Percentiles rank a stretch among this genome's conserved stretches.
phyloP scores from a whole-genome alignment of 2,888 invertebrate species.

The Cheilosia grossa region DNA sequence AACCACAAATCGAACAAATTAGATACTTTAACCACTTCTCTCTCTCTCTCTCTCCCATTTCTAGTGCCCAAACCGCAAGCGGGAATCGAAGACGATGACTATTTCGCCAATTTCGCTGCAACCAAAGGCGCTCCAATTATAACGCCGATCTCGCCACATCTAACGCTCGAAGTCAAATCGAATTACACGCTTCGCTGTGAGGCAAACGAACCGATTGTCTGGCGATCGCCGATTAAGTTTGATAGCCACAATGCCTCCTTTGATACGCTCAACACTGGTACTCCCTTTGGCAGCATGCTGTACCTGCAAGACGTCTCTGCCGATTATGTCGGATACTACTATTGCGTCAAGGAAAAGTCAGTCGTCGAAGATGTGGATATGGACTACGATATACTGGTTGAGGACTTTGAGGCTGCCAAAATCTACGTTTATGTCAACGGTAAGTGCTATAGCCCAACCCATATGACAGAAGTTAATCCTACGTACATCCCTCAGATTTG shows the following conservation, averaged over 20 bases:
- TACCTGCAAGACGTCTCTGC: slow-evolving; percentile 83
- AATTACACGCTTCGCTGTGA: slow-evolving; percentile 83
- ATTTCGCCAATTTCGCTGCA: slow-evolving; percentile 78
- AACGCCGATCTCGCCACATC: slow-evolving; percentile 80
- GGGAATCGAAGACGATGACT: slow-evolving; percentile 76
- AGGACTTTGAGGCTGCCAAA: slow-evolving; percentile 81
- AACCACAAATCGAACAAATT: slow-evolving; percentile 50
- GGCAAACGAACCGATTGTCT: slow-evolving; percentile 82
- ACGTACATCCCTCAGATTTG: slow-evolving; percentile 82
- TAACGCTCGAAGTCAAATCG: slow-evolving; percentile 79
- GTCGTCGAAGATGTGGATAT: slow-evolving; percentile 79
- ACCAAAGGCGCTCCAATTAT: slow-evolving; percentile 81
- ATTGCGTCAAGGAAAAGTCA: slow-evolving; percentile 84
- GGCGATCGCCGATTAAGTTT: slow-evolving; percentile 78
- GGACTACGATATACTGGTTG: slow-evolving; percentile 80
- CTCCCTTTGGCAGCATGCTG: slow-evolving; percentile 83
- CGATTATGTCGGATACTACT: slow-evolving; percentile 85
- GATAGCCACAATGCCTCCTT: slow-evolving; percentile 57
- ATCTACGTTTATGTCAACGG: slow-evolving; percentile 85
- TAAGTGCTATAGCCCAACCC: slow-evolving; percentile 76
- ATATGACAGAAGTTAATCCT: slow-evolving; percentile 69
- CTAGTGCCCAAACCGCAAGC: slow-evolving; percentile 78
- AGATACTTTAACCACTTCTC: neutral
- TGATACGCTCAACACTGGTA: slow-evolving; percentile 76
- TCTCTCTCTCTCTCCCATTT: slow-evolving; percentile 41